Evolutionary conservation across 2,113 vertebrate genomes (phyloP).

Genomic region (Poeciliopsis turrubarensis): DNA sequence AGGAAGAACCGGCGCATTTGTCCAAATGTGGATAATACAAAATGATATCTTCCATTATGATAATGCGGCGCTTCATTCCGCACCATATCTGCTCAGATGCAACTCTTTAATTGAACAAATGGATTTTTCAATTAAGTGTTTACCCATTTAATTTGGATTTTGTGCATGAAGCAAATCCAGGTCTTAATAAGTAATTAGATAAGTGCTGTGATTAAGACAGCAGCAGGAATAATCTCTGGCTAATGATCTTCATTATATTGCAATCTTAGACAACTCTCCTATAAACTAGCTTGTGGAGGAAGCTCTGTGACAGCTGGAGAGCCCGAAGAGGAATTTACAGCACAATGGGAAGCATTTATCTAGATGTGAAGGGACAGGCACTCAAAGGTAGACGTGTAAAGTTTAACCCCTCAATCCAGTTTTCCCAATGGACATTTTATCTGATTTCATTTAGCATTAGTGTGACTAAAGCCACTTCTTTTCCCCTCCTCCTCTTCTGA

Average conservation of each 20-base stretch:
- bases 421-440: neutral
- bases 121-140: slow-evolving; percentile 76
- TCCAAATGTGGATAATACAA: slow-evolving; percentile 55
- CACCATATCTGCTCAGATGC: slow-evolving; percentile 44
- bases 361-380: slow-evolving; percentile 30
- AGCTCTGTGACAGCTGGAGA: slow-evolving; percentile 52
- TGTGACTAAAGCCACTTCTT: neutral
- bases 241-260: slow-evolving; percentile 74
- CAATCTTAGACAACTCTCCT: slow-evolving; percentile 62
- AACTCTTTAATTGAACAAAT: slow-evolving; percentile 71
- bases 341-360: slow-evolving; percentile 32
- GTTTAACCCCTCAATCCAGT: neutral
- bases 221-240: slow-evolving; percentile 65
- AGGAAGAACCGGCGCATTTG: neutral
- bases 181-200: slow-evolving; percentile 73
- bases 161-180: slow-evolving; percentile 61
- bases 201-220: slow-evolving; percentile 71
- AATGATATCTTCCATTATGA: slow-evolving; percentile 64
- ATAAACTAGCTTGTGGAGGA: slow-evolving; percentile 53
- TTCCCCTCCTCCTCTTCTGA: neutral
- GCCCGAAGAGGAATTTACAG: slow-evolving; percentile 37
- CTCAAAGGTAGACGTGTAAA: slow-evolving; percentile 22
- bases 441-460: neutral
- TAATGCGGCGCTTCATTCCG: slow-evolving; percentile 46
- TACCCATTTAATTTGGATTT: slow-evolving; percentile 68